Evolutionary conservation across 2,888 invertebrate species (phyloP), one percentile per base, ranked within the genome.

Genomic region (Graphium colonna): DNA sequence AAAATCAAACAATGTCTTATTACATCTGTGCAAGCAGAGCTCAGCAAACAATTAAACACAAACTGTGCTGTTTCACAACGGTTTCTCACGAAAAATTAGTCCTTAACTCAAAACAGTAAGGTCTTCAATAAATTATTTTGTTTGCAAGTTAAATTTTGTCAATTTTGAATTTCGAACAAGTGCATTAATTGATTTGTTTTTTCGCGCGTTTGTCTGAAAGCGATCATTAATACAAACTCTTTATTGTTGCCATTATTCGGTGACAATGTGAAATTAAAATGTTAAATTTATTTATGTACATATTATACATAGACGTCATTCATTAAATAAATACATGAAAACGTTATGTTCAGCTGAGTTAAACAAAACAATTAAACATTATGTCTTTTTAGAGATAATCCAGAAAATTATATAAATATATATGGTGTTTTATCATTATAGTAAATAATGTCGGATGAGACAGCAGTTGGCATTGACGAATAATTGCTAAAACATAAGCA

Each of bases 11-110:
- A 63, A 57, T 60, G 68, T 68, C 65, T 65, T 58, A 58, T 33
- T 36, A 50, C 86, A 85, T 56, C 73, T 87, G 83, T 63, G 9
- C 60, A 77, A 79, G 84, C 55, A 72, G 48, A 60, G 58, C 62
- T 64, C 42, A 57, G 54, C 60, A 60, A 69, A 72, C 43, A 59
- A 33, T 52, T 18, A 44, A 26, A 40, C 33, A 54, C 0, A 36
- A 3, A 1, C 1, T 26, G 16, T 52, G 13, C 42, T n/a, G 26
- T 42, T 16, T 17, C 9, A 9, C 3, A 39, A 44, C 26, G 9
- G n/a, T 7, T 9, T 3, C 3, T 1, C 1, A 16, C 26, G 13
- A n/a, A 7, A 26, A 0, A 13, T 17, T 31, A 9, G 44, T 3
- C 39, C 21, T 38, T 48, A 42, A 42, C 10, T 1, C 1, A 26